Percentiles rank a stretch among this genome's conserved stretches.
Conservation (phyloP, 2,888 invertebrate species). For the Pammene fasciana region DNA sequence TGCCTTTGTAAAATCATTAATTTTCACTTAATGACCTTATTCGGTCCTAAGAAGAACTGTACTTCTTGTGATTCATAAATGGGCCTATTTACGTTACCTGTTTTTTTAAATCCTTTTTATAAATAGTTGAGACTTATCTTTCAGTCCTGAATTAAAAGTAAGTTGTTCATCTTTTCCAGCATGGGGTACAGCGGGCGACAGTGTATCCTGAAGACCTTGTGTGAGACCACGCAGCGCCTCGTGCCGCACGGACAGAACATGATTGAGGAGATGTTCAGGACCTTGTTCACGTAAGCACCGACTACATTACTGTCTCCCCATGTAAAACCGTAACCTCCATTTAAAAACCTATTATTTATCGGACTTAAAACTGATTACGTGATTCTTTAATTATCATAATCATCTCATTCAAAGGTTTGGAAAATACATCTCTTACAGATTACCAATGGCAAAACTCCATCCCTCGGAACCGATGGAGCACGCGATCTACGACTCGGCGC, state of each 20-base stretch:
- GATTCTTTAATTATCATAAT: too few species aligned
- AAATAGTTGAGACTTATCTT: too few species aligned
- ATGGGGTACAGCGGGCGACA: slow-evolving; percentile 89
- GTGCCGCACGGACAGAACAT: slow-evolving; percentile 85
- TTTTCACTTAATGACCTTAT: too few species aligned
- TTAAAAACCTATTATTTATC: background rate
- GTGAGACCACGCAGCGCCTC: slow-evolving; percentile 87
- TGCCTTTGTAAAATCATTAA: too few species aligned
- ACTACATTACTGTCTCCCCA: background rate
- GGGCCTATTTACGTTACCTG: too few species aligned
- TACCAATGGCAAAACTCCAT: slow-evolving; percentile 86
- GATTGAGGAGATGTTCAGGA: slow-evolving; percentile 87
- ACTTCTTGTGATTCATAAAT: too few species aligned
- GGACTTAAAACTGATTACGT: background rate
- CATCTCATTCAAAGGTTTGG: background rate
- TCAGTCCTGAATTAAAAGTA: background rate
- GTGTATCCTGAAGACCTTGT: slow-evolving; percentile 88
- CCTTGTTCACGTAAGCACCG: slow-evolving; percentile 85
- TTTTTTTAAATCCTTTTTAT: too few species aligned
- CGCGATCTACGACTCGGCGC: slow-evolving; percentile 86
- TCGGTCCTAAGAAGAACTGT: too few species aligned
- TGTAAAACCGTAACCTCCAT: background rate
- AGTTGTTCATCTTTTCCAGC: slow-evolving; percentile 78
- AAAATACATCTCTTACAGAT: slow-evolving; percentile 70
- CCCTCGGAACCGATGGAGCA: slow-evolving; percentile 86